Base-by-base conservation (phyloP, 2,113 vertebrate genomes). In the Solea senegalensis region DNA sequence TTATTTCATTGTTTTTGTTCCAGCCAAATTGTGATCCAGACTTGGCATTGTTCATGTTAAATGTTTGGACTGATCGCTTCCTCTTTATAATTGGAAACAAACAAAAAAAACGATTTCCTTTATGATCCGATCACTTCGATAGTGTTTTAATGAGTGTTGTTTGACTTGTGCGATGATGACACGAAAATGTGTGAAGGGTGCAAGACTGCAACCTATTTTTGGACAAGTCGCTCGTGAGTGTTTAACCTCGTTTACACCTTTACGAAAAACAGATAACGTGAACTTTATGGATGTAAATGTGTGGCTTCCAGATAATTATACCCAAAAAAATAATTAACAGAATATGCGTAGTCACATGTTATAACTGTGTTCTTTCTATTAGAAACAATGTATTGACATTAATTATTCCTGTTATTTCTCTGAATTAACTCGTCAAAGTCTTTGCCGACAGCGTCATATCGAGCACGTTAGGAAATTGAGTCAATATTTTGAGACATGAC, bases 91-190 rank as follows among this genome's bases (percentile, higher is more conserved):
- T 34, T 53, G 26, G 3, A 67, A 13, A 43, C 5, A 72, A 16
- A n/a, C n/a, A n/a, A 72, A 63, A 48, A 21, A 21, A 21, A 21
- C 1, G 21, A 21, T 21, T 21, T 21, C 1, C 21, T 21, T 21
- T 21, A 21, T 21, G 21, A 13, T 2, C 90, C 94, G 93, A 92
- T 89, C 92, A 92, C 93, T 93, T 87, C 91, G 86, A 92, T 92
- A 61, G 53, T 9, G 27, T 49, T 88, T 21, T 90, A 89, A 88
- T 28, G 3, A 7, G 55, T 14, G 89, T 82, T 90, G 90, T 88
- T 41, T 65, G 9, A 72, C 53, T 57, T 74, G 7, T 66, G 34
- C 9, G 2, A 13, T 26, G 51, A 40, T 8, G 16, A 44, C 15
- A 41, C 68, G 40, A 61, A 21, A 2, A 74, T 64, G 56, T 41